Evolutionary conservation across 2,113 vertebrate species (phyloP).

Genomic region (Tetraodon nigroviridis): DNA sequence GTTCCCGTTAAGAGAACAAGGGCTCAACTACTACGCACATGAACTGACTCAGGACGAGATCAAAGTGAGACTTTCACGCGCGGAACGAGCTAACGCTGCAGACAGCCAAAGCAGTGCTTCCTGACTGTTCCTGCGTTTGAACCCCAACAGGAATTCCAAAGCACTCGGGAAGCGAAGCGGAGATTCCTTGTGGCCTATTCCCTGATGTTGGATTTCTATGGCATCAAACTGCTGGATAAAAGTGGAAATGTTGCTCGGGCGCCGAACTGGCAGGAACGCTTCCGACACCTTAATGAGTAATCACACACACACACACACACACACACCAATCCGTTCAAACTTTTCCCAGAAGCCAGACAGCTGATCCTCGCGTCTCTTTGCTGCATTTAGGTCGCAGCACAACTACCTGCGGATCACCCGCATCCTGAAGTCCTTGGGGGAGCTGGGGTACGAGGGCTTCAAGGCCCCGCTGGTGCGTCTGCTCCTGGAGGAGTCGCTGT

Average conservation of each 20-base stretch:
- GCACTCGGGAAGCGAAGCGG: conserved; percentile 91
- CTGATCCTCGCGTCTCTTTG: neutral
- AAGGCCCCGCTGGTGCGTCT: conserved; percentile 90
- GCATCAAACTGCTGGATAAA: conserved; percentile 92
- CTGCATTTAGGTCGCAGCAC: conserved; percentile 88
- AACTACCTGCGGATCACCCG: conserved; percentile 97
- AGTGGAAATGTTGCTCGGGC: conserved; percentile 87
- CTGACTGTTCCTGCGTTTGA: neutral
- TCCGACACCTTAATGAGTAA: conserved; percentile 98
- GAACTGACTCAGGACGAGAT: conserved; percentile 98
- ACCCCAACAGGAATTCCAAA: conserved; percentile 90
- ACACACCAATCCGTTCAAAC: conserved; percentile 1
- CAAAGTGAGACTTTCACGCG: conserved; percentile 78
- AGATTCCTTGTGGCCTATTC: conserved; percentile 91
- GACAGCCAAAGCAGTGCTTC: neutral
- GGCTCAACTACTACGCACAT: conserved; percentile 97
- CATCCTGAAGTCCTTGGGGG: conserved; percentile 96
- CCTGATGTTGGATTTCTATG: conserved; percentile 98
- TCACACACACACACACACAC: conserved; percentile 30
- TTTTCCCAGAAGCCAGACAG: conserved; percentile 19
- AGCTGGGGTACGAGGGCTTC: conserved; percentile 94
- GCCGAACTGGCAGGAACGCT: conserved; percentile 91
- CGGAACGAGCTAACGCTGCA: neutral
- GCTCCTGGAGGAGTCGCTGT: conserved; percentile 89
- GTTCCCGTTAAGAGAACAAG: conserved; percentile 96